These are phyloP conservation scores for Serinus canaria DNA, from an alignment of 2,113 vertebrate genomes.

Conservation along the genomic window DNA sequence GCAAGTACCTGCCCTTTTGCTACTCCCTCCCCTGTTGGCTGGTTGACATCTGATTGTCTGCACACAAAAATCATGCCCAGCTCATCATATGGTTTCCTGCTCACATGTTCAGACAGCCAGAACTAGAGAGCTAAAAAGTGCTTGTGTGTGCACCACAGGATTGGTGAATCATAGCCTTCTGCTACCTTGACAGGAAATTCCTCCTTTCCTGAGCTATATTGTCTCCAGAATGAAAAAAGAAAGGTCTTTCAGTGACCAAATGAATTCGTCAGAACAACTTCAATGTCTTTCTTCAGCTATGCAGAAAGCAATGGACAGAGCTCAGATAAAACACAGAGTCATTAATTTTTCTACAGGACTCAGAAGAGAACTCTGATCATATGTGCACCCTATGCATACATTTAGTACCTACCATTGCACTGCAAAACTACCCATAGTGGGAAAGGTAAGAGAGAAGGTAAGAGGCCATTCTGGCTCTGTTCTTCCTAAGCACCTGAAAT, in stretches of 20 bases:
- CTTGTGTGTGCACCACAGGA: not conserved
- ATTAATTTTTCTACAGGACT: not conserved
- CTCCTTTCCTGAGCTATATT: not conserved
- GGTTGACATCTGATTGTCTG: not conserved
- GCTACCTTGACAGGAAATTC: not conserved
- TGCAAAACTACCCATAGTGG: not conserved
- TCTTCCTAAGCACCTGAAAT: not conserved
- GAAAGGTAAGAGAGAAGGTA: constrained; percentile 10
- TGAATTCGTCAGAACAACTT: not conserved
- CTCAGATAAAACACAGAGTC: not conserved
- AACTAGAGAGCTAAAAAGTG: not conserved
- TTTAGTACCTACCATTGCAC: not conserved
- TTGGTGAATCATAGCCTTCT: not conserved
- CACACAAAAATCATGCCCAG: not conserved
- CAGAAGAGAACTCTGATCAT: not conserved
- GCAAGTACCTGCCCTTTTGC: not conserved
- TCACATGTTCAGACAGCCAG: not conserved
- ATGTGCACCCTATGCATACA: not conserved
- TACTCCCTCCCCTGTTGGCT: not conserved
- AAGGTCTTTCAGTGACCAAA: not conserved
- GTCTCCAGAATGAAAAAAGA: not conserved
- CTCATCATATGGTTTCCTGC: not conserved
- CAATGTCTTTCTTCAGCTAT: not conserved
- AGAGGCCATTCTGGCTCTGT: not conserved
- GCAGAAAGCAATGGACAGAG: not conserved